Base-by-base conservation (phyloP, 2,797 vertebrate species). In the Clarias pachynema region DNA sequence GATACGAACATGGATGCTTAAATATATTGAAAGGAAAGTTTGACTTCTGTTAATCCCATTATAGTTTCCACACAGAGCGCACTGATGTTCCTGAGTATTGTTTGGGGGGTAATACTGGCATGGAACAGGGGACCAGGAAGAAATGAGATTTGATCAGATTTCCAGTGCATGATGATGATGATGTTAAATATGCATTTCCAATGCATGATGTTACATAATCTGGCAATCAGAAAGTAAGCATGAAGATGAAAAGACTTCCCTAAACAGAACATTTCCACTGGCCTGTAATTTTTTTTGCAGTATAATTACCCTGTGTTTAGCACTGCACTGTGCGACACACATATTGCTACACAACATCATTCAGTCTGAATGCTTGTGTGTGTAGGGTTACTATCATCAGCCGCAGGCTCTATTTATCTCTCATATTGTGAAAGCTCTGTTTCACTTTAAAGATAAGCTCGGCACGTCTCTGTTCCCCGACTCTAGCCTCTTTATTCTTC, bases 341-440 rank as follows among this genome's bases (percentile, higher is more conserved):
- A 31, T 26, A 63, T 66, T 66, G 60, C 62, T 66, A 20, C 79
- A 69, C 44, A 81, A 31, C 68, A 68, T 68, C 68, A 56, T 56
- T 44, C 31, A 15, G 20, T 34, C 20, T 82, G 83, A 16, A 60
- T 31, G 16, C 68, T 40, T 15, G 65, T 29, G 62, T 65, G 62
- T 74, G 26, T 26, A 57, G 68, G 60, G 63, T 60, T 86, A 82
- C 85, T 89, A 56, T 22, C 49, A 44, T 86, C 84, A 66, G 84
- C 29, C 16, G 18, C n/a, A 59, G 63, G 78, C 85, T 44, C 22
- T 34, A 40, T 69, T 77, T 86, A 88, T 89, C 85, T 83, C 49
- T 65, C 69, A 63, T 63, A 79, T 49, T 24, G 83, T 73, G 82
- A 90, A 87, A 84, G 85, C 78, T 53, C 57, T 56, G 57, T 81